These are phyloP conservation scores for Drosophila chauvacae DNA, from an alignment of 1,140 invertebrate genomes.

Conservation along the genomic window DNA sequence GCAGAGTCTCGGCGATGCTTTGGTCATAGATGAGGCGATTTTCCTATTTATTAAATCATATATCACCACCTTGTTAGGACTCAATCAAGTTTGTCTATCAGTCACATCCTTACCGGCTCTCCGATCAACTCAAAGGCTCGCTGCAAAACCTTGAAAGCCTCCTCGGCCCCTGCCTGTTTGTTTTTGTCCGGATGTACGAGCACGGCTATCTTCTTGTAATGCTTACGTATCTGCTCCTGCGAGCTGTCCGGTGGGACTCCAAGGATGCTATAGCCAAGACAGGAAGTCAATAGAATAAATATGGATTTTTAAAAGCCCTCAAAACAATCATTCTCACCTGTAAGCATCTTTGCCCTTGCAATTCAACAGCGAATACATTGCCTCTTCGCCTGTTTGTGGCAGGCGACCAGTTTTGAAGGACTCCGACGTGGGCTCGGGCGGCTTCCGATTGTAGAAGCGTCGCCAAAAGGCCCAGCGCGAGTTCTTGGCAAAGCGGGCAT, in stretches of 20 bases:
- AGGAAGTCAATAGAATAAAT: not conserved
- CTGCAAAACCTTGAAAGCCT: slow-evolving; percentile 97
- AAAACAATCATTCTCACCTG: slow-evolving; percentile 85
- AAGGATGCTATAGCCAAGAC: slow-evolving; percentile 89
- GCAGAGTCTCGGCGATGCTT: slow-evolving; percentile 89
- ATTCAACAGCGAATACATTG: slow-evolving; percentile 95
- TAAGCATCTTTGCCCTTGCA: slow-evolving; percentile 98
- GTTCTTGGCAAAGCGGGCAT: slow-evolving; percentile 77
- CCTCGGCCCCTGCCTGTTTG: slow-evolving; percentile 96
- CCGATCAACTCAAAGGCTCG: slow-evolving; percentile 97
- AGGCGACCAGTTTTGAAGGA: slow-evolving; percentile 86
- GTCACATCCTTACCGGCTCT: slow-evolving; percentile 89
- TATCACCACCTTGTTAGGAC: not conserved
- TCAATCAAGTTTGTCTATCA: too few relatives aligned
- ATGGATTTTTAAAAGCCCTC: accelerated
- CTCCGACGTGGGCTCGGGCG: slow-evolving; percentile 61
- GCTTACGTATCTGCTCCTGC: slow-evolving; percentile 97
- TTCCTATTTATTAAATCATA: slow-evolving; percentile 86
- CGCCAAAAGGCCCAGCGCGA: slow-evolving; percentile 82
- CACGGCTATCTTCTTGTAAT: slow-evolving; percentile 96
- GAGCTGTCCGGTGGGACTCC: slow-evolving; percentile 93
- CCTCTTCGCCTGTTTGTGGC: slow-evolving; percentile 95
- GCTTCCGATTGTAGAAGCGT: slow-evolving; percentile 76
- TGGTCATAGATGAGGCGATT: slow-evolving; percentile 91
- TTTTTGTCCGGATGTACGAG: slow-evolving; percentile 98